Base-by-base conservation (phyloP, 2,113 vertebrate genomes). In the Polyodon spathula region DNA sequence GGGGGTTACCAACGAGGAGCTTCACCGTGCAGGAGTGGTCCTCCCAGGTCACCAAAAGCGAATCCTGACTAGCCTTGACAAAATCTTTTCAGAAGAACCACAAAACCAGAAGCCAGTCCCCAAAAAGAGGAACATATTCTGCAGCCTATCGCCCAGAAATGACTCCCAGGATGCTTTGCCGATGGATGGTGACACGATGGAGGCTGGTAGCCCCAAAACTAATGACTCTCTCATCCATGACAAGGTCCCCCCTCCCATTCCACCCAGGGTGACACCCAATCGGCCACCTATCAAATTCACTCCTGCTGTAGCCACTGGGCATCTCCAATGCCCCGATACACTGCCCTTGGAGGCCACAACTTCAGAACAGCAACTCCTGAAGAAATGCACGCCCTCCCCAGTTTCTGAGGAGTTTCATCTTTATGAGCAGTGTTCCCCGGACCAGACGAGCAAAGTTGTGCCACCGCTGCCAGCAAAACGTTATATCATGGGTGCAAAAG, bases 11-110 rank as follows among this genome's bases (percentile, higher is more conserved):
- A 70, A 82, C 0, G 76, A 83, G 16, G 74, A 63, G 3, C 77
- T 97, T 37, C 71, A 88, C 59, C 71, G 1, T 37, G 86, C 95
- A 17, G 94, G 93, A 0, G 76, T 97, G 62, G 57, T 71, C 1
- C 81, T 93, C 56, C 90, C 94, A 0, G 95, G 95, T 1, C 94
- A 97, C 64, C 90, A 83, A 62, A 88, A 86, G 56, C 93, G 95
- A 44, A 89, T 97, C 61, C 74, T 97, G 17, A 80, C 89, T 1
- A 93, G 89, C 2, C 64, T 97, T 39, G 84, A 73, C 17, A 93
- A 92, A 54, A 76, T 85, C 5, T 80, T 80, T 0, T 8, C 71
- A 0, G 69, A 65, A 37, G 46, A 46, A 9, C 48, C 2, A 0
- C 58, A 61, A 6, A 15, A 54, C 12, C 16, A 71, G 0, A 84